Evolutionary conservation across 2,888 invertebrate genomes (phyloP), one percentile per base, ranked within the genome.

Genomic region (Lysandra bellargus): DNA sequence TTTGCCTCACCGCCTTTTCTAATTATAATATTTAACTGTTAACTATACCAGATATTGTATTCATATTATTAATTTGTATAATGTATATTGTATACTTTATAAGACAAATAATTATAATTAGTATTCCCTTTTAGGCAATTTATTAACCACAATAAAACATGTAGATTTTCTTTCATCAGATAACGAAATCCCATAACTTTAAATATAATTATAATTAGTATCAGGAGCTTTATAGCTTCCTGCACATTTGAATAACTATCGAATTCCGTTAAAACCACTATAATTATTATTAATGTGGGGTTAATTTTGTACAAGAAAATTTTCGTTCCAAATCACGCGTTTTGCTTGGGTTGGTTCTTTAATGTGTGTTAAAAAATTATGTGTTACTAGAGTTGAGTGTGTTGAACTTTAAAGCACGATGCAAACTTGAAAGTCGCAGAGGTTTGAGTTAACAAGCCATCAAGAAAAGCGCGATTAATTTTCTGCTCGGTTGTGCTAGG

Each of bases 181-280:
- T 69, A 69, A 69, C 69, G 69, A 37, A 37, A 69, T 69, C 33
- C 69, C 69, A 69, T 69, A 69, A 61, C 4, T 33, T 69, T 33
- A 33, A 69, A 37, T 69, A 69, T 69, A 37, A 69, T 69, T 37
- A 69, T 5, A 69, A 69, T 69, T 69, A 69, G 69, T 69, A 69
- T 69, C 33, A 30, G 69, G 12, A 33, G 69, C 4, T 69, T 69
- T 69, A 69, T 69, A 14, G 33, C 69, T 69, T 37, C 33, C 69
- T 33, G 33, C 33, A 33, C 5, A 12, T 64, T 64, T 64, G 64
- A 30, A 64, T 64, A 64, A 23, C 61, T 23, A 23, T 61, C 9
- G n/a, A 3, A 61, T 23, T 64, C 64, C 7, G 57, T 57, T 17
- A 57, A 57, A 17, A 57, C 57, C 57, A 57, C 57, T 14, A 17